These are phyloP conservation scores for Recurvirostra avosetta DNA, from an alignment of 2,113 vertebrate genomes.

Conservation along the genomic window DNA sequence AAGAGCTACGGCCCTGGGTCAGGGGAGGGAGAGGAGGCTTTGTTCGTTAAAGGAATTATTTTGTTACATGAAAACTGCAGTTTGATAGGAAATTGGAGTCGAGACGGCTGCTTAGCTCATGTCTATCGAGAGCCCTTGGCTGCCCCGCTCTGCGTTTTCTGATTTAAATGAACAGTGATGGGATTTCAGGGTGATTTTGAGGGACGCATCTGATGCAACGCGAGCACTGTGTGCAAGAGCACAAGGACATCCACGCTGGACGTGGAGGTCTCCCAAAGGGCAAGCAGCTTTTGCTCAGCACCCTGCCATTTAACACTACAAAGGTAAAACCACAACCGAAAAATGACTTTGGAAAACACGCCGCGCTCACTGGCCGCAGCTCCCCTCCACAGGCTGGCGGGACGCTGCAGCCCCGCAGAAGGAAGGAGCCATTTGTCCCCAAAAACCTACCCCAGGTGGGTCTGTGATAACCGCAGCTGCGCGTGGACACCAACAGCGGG, in stretches of 20 bases:
- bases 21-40: not conserved
- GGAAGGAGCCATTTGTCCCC: not conserved
- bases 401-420: fast-evolving
- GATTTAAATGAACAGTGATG: not conserved
- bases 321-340: not conserved
- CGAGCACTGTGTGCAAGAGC: not conserved
- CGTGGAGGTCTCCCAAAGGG: not conserved
- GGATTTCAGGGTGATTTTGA: not conserved
- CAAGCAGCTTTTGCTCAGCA: not conserved
- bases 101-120: not conserved
- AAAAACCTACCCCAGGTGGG: not conserved
- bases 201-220: not conserved
- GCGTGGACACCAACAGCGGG: not conserved
- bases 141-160: not conserved
- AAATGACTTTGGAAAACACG: not conserved
- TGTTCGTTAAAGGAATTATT: not conserved
- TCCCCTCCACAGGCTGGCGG: not conserved
- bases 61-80: not conserved
- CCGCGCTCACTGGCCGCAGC: not conserved
- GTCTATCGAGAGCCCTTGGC: not conserved
- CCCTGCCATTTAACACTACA: not conserved
- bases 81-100: not conserved
- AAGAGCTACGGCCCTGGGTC: not conserved
- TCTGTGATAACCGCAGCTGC: not conserved
- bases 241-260: not conserved